Conservation (phyloP, 2,113 vertebrate species). For the Callipepla squamata region DNA sequence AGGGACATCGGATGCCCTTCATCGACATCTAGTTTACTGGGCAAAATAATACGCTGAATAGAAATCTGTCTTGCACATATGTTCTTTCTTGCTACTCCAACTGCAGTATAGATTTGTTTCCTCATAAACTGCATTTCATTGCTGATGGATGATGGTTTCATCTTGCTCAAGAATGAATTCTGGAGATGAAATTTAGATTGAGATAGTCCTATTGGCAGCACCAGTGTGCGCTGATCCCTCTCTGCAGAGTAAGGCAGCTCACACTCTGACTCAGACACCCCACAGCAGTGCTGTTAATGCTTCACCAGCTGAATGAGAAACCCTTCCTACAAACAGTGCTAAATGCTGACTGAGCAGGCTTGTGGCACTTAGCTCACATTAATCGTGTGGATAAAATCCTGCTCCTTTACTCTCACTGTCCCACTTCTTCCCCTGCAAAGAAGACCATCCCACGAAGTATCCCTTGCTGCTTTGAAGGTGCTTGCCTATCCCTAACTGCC, state of each 20-base stretch:
- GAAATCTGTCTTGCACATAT: not conserved
- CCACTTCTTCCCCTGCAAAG: fast-evolving
- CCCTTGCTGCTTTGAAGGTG: not conserved
- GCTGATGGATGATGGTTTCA: not conserved
- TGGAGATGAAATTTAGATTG: not conserved
- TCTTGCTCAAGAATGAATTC: not conserved
- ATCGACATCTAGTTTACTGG: not conserved
- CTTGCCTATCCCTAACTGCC: not conserved
- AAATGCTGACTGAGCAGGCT: not conserved
- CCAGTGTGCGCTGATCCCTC: not conserved
- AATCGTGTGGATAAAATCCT: not conserved
- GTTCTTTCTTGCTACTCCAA: not conserved
- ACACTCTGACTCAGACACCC: fast-evolving
- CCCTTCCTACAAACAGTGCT: not conserved
- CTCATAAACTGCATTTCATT: not conserved
- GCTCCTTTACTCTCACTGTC: not conserved
- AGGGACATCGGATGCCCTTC: not conserved
- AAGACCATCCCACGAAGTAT: not conserved
- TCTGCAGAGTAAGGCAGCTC: not conserved
- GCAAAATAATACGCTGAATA: not conserved
- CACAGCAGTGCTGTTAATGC: not conserved
- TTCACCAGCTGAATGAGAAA: not conserved
- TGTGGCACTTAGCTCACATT: not conserved
- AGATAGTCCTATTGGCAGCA: not conserved
- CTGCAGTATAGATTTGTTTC: not conserved